Evolutionary conservation across 1,140 invertebrate species (phyloP).

Genomic region (Ceratina australensis): DNA sequence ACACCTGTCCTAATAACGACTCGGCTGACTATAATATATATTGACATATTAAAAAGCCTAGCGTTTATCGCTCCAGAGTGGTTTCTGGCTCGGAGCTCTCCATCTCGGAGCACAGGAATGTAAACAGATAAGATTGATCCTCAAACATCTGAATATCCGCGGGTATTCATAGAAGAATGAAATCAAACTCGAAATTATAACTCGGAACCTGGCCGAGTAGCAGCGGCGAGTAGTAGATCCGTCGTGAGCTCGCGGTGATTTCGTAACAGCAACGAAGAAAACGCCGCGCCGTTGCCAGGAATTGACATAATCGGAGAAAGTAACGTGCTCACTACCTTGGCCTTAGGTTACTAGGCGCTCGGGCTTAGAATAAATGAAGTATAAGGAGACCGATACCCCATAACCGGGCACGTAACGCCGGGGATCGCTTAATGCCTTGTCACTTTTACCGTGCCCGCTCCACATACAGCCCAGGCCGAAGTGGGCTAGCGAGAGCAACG

Average conservation of each 20-base stretch:
- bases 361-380: conserved; percentile 58
- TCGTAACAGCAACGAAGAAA: conserved; percentile 54
- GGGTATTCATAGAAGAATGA: neutral
- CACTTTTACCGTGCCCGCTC: conserved; percentile 66
- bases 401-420: conserved; percentile 55
- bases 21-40: too few relatives aligned
- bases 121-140: neutral
- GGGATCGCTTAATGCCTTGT: conserved; percentile 45
- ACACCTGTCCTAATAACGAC: too few relatives aligned
- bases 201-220: neutral
- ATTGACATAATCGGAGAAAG: conserved; percentile 66
- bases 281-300: conserved; percentile 40
- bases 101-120: too few relatives aligned
- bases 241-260: neutral
- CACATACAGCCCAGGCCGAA: conserved; percentile 60
- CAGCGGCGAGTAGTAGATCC: neutral
- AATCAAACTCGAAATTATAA: conserved; percentile 21
- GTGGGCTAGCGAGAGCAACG: conserved; percentile 54
- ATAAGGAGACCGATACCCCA: conserved; percentile 34
- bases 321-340: conserved; percentile 62
- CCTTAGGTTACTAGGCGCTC: conserved; percentile 56
- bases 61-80: too few relatives aligned
- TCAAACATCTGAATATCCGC: neutral
- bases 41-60: too few relatives aligned
- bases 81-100: too few relatives aligned